phyloP scores from a whole-genome alignment of 2,888 invertebrate genomes.

The Oxystoma pomonae region DNA sequence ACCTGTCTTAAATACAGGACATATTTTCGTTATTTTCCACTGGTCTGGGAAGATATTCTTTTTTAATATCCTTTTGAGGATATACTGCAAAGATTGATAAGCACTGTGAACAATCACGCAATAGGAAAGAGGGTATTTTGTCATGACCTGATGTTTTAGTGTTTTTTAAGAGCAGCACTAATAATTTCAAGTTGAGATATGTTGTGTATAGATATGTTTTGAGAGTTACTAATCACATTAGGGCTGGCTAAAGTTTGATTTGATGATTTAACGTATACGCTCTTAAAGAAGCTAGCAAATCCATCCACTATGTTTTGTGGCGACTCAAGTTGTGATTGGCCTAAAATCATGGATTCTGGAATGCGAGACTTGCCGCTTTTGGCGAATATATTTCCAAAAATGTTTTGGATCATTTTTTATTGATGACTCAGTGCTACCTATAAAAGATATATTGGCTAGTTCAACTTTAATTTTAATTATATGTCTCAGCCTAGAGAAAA shows the following conservation, averaged over 20 bases:
- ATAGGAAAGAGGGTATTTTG: conserved; percentile 13
- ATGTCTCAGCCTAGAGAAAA: conserved; percentile 2
- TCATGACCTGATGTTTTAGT: conserved; percentile 13
- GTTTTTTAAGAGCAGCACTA: conserved; percentile 10
- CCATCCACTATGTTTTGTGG: conserved; percentile 13
- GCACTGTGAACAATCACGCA: conserved; percentile 10
- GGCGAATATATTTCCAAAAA: conserved; percentile 12
- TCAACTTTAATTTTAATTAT: conserved; percentile 7
- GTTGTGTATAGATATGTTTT: too few species aligned
- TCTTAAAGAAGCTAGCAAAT: conserved; percentile 11
- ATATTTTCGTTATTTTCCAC: background rate
- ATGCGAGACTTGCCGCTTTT: conserved; percentile 13
- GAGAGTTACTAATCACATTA: too few species aligned
- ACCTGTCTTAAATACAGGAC: background rate
- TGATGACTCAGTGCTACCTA: background rate
- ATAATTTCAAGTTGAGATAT: conserved; percentile 11
- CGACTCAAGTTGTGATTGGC: background rate
- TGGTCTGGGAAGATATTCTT: too few species aligned
- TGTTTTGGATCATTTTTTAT: background rate
- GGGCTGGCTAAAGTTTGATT: too few species aligned
- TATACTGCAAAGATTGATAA: too few species aligned
- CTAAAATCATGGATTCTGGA: conserved; percentile 11
- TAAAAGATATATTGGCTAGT: too few species aligned
- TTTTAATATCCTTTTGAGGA: too few species aligned
- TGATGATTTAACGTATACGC: conserved; percentile 13